These are phyloP conservation scores for Hedychridium roseum DNA, from an alignment of 2,888 invertebrate species.

Conservation along the genomic window DNA sequence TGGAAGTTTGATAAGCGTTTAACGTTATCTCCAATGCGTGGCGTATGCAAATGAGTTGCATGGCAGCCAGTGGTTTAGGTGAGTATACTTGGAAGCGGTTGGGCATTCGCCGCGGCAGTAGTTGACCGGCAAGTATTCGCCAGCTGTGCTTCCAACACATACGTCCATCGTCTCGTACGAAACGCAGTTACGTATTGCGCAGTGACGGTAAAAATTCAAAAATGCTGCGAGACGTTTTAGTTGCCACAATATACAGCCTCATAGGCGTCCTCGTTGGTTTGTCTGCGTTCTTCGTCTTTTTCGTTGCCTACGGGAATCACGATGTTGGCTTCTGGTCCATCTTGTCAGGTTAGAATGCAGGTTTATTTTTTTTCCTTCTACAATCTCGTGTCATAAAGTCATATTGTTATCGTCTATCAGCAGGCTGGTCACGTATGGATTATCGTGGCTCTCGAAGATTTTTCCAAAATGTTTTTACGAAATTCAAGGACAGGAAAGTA, in stretches of 20 bases:
- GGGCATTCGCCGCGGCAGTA: no score
- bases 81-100: no score
- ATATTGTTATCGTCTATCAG: no score
- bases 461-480: not conserved
- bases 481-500: not conserved
- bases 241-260: conserved; percentile 30
- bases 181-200: conserved; percentile 1
- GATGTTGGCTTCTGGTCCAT: conserved; percentile 46
- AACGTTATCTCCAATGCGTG: no score
- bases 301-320: conserved; percentile 32
- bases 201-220: conserved; percentile 19
- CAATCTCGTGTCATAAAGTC: not conserved
- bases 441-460: no score
- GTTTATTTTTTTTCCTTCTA: not conserved
- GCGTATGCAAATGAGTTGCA: no score
- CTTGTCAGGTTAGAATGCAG: conserved; percentile 39
- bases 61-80: no score
- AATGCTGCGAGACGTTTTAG: conserved; percentile 31
- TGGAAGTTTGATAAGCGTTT: no score
- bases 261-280: conserved; percentile 34
- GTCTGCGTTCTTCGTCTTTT: conserved; percentile 38
- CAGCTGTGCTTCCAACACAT: no score
- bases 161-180: no score
- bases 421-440: no score
- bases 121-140: no score